Conservation (phyloP, 2,888 invertebrate genomes). For the Marronus borbonicus region DNA sequence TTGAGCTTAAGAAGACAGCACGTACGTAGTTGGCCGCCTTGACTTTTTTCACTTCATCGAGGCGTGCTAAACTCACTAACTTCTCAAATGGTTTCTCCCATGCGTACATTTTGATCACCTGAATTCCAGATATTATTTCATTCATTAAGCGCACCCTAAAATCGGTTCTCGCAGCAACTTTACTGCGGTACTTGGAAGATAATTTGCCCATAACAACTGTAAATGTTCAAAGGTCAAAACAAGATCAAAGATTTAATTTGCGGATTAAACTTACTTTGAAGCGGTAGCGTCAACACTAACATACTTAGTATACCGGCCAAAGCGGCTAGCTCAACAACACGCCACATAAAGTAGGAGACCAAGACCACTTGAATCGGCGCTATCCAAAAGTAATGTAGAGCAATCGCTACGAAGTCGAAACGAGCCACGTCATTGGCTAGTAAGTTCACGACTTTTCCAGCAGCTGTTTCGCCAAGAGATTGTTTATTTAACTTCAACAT, state of each 20-base stretch:
- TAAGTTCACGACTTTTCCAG: constrained; percentile 87
- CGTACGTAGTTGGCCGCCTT: constrained; percentile 74
- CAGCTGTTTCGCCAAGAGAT: constrained; percentile 85
- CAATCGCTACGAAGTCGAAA: constrained; percentile 81
- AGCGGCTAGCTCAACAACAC: constrained; percentile 72
- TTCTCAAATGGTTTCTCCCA: constrained; percentile 79
- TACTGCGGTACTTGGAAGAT: constrained; percentile 61
- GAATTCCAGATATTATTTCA: constrained; percentile 80
- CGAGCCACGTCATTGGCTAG: constrained; percentile 89
- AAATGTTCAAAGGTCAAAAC: constrained; percentile 45
- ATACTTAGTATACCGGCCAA: constrained; percentile 77
- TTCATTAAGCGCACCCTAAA: constrained; percentile 79
- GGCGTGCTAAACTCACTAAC: constrained; percentile 53
- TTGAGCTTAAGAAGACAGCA: constrained; percentile 79
- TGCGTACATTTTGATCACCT: constrained; percentile 83
- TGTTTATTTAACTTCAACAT: constrained; percentile 77
- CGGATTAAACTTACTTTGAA: constrained; percentile 69
- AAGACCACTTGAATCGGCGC: constrained; percentile 82
- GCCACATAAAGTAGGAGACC: constrained; percentile 75
- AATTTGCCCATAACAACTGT: constrained; percentile 56
- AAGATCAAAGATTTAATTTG: neutral
- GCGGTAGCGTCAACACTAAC: constrained; percentile 70
- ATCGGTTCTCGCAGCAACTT: constrained; percentile 73
- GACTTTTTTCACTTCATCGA: constrained; percentile 57
- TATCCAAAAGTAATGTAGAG: constrained; percentile 85